These are phyloP conservation scores for Notolepis coatsorum DNA, from an alignment of 2,797 vertebrate species.

Conservation along the genomic window DNA sequence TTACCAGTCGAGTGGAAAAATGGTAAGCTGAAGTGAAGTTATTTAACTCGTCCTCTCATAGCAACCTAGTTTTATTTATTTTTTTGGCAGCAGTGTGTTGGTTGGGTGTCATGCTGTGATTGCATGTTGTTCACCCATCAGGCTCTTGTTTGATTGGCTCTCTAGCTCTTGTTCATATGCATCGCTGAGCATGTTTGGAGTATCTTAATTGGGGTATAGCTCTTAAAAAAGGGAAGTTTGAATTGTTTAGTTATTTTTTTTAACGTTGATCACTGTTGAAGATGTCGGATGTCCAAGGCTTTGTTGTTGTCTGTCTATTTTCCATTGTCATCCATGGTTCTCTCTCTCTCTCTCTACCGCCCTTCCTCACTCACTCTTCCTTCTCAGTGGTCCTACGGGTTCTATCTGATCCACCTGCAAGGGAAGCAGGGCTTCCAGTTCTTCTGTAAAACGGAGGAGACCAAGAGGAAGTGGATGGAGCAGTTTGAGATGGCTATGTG, in stretches of 20 bases:
- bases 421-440: slow-evolving; percentile 99
- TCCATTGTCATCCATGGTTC: too few species aligned
- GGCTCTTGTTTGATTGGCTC: slow-evolving; percentile 33
- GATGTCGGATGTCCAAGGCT: slow-evolving; percentile 20
- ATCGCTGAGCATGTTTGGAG: slow-evolving; percentile 56
- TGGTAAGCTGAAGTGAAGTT: slow-evolving; percentile 89
- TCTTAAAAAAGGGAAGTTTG: too few species aligned
- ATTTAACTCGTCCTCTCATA: slow-evolving; percentile 64
- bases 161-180: slow-evolving; percentile 43
- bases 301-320: too few species aligned
- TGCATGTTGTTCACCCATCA: slow-evolving; percentile 49
- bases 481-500: slow-evolving; percentile 99
- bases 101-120: slow-evolving; percentile 43
- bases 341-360: too few species aligned
- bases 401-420: slow-evolving; percentile 97
- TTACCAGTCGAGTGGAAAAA: slow-evolving; percentile 96
- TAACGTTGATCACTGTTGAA: neutral
- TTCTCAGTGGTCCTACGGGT: slow-evolving; percentile 96
- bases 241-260: too few species aligned
- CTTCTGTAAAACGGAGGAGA: slow-evolving; percentile 98
- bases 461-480: slow-evolving; percentile 99
- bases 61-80: too few species aligned
- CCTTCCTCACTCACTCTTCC: slow-evolving; percentile 37
- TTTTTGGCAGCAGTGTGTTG: slow-evolving; percentile 41
- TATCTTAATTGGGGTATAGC: too few species aligned